Conservation (phyloP, 2,113 vertebrate species). For the Gallinago jamesoni region DNA sequence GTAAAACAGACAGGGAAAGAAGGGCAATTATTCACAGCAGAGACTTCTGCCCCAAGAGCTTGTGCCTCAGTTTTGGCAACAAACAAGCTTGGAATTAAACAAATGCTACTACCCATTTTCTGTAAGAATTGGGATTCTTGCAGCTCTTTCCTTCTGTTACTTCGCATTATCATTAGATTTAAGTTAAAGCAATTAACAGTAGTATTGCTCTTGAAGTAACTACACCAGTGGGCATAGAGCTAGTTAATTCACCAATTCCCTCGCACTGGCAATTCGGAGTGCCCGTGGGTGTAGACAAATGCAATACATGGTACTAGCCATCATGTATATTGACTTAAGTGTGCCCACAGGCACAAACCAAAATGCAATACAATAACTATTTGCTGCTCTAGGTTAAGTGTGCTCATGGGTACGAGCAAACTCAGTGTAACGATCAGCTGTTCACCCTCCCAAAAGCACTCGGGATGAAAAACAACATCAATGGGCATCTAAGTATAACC, state of each 20-base stretch:
- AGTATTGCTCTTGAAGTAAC: constrained; percentile 70
- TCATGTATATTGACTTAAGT: constrained; percentile 63
- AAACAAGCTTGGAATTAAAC: neutral
- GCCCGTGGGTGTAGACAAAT: constrained; percentile 70
- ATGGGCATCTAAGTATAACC: constrained; percentile 66
- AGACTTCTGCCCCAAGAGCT: neutral
- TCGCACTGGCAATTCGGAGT: constrained; percentile 33
- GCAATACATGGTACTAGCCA: constrained; percentile 31
- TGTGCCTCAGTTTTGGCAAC: neutral
- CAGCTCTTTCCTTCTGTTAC: constrained; percentile 23
- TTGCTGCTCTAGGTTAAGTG: constrained; percentile 78
- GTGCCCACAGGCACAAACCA: constrained; percentile 68
- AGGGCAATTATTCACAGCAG: neutral
- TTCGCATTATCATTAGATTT: constrained; percentile 67
- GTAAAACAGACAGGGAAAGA: neutral
- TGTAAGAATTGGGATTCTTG: neutral
- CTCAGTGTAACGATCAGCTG: constrained; percentile 66
- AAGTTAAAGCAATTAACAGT: constrained; percentile 66
- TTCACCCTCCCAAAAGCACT: constrained; percentile 50
- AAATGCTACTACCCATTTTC: neutral
- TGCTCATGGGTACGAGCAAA: constrained; percentile 70
- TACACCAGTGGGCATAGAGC: constrained; percentile 52
- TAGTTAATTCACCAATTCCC: constrained; percentile 69
- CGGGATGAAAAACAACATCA: constrained; percentile 43
- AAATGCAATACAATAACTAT: constrained; percentile 70